A percentile compares a stretch with the other conserved stretches of the same genome.
phyloP scores from a whole-genome alignment of 1,140 invertebrate genomes.

The Anastatus disparis region DNA sequence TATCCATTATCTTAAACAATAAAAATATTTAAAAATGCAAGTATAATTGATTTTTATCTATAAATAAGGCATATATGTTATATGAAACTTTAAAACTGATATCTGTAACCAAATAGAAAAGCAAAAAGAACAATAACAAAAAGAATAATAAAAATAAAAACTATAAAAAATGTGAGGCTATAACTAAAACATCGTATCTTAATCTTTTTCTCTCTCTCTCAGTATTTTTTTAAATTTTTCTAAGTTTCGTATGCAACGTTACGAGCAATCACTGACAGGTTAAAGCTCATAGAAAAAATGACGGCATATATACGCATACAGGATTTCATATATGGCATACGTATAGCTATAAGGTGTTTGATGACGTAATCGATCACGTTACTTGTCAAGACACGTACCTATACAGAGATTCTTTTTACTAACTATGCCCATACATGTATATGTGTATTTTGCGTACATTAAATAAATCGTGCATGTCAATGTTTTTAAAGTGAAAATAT shows the following conservation, averaged over 20 bases:
- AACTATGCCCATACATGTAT: no score
- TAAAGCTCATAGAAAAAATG: conserved; percentile 15
- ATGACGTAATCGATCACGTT: conserved; percentile 16
- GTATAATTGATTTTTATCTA: no score
- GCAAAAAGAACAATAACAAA: neutral
- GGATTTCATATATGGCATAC: conserved; percentile 28
- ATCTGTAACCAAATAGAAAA: neutral
- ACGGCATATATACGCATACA: neutral
- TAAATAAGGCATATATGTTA: no score
- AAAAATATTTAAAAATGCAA: no score
- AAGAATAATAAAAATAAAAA: neutral
- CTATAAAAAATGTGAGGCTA: neutral
- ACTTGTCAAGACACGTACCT: neutral
- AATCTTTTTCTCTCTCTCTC: no score
- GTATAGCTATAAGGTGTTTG: conserved; percentile 8
- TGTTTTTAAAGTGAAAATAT: no score
- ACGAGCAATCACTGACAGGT: conserved; percentile 13
- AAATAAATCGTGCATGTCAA: no score
- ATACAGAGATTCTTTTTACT: no score
- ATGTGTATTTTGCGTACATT: no score
- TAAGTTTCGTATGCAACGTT: conserved; percentile 5
- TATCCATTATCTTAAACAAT: no score
- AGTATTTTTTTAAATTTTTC: neutral
- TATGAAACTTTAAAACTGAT: neutral
- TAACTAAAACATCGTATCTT: neutral